These are phyloP conservation scores for Babylonia areolata DNA, from an alignment of 1,140 invertebrate genomes.

Conservation along the genomic window DNA sequence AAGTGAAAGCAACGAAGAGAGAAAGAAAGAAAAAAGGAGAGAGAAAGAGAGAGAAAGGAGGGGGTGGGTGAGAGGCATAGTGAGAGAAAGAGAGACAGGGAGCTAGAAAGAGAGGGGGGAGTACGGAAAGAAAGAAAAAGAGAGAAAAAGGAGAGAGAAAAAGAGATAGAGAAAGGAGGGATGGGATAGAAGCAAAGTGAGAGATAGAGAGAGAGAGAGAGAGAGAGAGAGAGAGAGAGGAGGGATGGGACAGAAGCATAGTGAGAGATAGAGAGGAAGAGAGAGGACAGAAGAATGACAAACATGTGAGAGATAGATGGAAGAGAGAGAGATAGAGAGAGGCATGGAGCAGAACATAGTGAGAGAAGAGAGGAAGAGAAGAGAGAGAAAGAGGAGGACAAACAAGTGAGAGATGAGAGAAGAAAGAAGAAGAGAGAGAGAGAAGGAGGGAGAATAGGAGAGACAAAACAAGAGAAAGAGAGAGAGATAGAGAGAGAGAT, in stretches of 20 bases:
- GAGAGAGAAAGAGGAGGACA: too few species aligned
- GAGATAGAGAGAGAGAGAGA: background rate
- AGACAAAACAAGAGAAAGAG: too few species aligned
- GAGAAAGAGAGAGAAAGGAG: background rate
- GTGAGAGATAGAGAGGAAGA: background rate
- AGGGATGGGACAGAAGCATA: background rate
- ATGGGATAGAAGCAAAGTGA: background rate
- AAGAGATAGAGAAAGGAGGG: conserved; percentile 24
- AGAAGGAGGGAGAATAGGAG: too few species aligned
- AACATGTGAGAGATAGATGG: background rate
- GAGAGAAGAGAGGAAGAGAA: too few species aligned
- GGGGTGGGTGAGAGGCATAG: background rate
- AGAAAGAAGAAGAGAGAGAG: too few species aligned
- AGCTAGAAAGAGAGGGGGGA: conserved; percentile 21
- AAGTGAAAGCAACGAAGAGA: conserved; percentile 32
- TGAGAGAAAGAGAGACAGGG: conserved; percentile 6
- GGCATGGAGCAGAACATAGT: too few species aligned
- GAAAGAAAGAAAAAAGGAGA: background rate
- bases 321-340: background rate
- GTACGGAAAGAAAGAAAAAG: conserved; percentile 16
- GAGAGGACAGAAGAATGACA: too few species aligned
- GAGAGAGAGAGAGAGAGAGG: background rate
- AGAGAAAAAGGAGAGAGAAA: conserved; percentile 28
- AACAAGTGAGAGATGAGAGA: too few species aligned
- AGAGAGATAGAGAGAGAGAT: too few species aligned